Evolutionary conservation across 1,140 invertebrate genomes (phyloP).

Genomic region (Gerris buenoi): DNA sequence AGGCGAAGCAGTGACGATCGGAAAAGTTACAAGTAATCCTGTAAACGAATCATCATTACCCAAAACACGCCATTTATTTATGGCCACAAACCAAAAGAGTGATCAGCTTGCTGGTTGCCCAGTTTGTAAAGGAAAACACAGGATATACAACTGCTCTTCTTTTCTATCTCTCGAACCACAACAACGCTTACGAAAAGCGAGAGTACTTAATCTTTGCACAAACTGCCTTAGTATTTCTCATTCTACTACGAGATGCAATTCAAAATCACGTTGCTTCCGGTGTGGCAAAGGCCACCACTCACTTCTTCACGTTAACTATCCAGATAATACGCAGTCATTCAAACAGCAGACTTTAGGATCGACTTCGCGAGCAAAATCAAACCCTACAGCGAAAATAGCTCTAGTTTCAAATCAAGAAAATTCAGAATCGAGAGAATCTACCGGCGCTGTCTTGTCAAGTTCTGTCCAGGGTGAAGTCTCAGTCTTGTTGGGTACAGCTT

Average conservation of each 20-base stretch:
- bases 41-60: neutral
- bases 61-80: neutral
- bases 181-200: neutral
- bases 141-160: neutral
- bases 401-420: neutral
- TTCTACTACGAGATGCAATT: neutral
- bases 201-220: neutral
- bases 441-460: neutral
- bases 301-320: neutral
- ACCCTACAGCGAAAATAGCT: neutral
- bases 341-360: neutral
- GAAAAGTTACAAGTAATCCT: neutral
- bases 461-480: neutral
- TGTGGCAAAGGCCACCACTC: neutral
- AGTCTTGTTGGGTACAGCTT: neutral
- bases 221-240: neutral
- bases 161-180: neutral
- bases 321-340: neutral
- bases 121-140: neutral
- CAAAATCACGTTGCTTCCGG: neutral
- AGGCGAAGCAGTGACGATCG: neutral
- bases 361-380: neutral
- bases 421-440: neutral
- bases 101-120: neutral
- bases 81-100: neutral